Conservation (phyloP, 92 coral and sea anemone species). For the Palythoa caribaeorum region DNA sequence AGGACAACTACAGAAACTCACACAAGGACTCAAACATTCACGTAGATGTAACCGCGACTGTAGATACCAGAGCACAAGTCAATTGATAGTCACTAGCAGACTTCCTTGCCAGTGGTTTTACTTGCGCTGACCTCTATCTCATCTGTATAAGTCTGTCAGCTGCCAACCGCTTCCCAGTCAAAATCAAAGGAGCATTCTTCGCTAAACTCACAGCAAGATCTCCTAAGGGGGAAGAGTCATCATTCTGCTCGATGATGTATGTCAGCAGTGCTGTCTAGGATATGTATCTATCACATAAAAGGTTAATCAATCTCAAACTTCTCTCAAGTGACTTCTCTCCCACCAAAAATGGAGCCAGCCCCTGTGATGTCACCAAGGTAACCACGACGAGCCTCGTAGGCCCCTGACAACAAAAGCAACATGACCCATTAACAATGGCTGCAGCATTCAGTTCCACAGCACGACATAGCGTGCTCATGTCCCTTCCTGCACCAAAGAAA, state of each 20-base stretch:
- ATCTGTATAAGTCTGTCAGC: slow-evolving; percentile 37
- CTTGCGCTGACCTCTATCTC: slow-evolving; percentile 15
- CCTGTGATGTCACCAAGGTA: too few species aligned
- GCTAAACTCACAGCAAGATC: slow-evolving; percentile 21
- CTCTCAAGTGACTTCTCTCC: background rate
- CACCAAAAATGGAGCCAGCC: too few species aligned
- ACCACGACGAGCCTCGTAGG: too few species aligned
- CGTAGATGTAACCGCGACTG: background rate
- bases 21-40: background rate
- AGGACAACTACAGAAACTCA: too few species aligned
- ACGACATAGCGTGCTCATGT: too few species aligned
- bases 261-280: background rate
- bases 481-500: too few species aligned
- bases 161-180: slow-evolving; percentile 47
- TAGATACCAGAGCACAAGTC: background rate
- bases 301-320: background rate
- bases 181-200: slow-evolving; percentile 45
- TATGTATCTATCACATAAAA: background rate
- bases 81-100: background rate
- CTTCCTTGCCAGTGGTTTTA: slow-evolving; percentile 27
- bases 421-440: too few species aligned
- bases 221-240: background rate
- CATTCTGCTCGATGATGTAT: slow-evolving; percentile 3
- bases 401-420: too few species aligned
- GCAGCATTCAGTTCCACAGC: too few species aligned